Base-by-base conservation (phyloP, 2,113 vertebrate genomes). In the Callochromis pleurospilus region DNA sequence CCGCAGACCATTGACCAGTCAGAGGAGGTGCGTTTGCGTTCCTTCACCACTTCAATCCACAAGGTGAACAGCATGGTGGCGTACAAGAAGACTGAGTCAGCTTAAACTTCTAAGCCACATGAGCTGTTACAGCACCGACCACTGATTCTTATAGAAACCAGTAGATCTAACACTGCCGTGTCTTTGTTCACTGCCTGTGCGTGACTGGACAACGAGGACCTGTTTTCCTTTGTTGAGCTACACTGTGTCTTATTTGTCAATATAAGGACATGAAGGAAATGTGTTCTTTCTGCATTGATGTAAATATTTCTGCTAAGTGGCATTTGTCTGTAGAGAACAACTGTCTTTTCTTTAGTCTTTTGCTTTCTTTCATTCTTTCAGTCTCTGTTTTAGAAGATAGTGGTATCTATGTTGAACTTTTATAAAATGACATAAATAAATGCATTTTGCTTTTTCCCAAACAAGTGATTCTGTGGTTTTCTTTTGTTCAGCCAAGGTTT, bases 21-120 rank as follows among this genome's bases (percentile, higher is more conserved):
- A 0, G 98, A 99, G 94, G 97, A 99, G 90, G 98, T 99, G 45
- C 97, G 97, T 9, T 95, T 99, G 24, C 97, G 98, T 7, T 99
- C 98, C 31, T 99, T 99, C 91, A 99, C 98, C 14, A 99, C 98
- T 4, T 97, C 98, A 2, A 98, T 99, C 92, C 98, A 99, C 94
- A 99, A 98, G 92, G 98, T 99, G 6, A 98, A 97, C 60, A 99
- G 98, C 83, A 96, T 92, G 84, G 98, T 99, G 92, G 98, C 98
- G 21, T 99, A 98, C 95, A 99, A 96, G 97, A 96, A 91, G 88
- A 96, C 95, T 13, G 96, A 97, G 92, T 96, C 95, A 0, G 83
- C 86, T 15, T 97, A 87, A 79, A 81, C 42, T 7, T 24, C 12
- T 6, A 7, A 24, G 11, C 29, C 29, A 10, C 5, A 3, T 5